These are phyloP conservation scores for Lophura nycthemera DNA, from an alignment of 2,113 vertebrate genomes.

Conservation along the genomic window DNA sequence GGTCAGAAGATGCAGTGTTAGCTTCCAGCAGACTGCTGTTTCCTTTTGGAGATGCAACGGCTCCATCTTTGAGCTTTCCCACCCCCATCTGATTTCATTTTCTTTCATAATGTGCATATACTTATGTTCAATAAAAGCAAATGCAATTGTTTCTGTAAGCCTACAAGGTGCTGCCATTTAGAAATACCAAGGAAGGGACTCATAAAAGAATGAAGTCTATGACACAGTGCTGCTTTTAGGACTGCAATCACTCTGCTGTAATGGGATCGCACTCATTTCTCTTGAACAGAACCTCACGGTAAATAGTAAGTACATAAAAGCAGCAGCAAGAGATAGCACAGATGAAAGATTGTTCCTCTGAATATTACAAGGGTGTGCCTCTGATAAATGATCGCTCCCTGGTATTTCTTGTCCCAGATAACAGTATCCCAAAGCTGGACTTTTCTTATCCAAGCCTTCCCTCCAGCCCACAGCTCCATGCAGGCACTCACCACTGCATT, in stretches of 20 bases:
- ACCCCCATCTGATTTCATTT: neutral
- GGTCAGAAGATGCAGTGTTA: neutral
- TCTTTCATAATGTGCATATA: neutral
- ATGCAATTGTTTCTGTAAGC: slow-evolving; percentile 7
- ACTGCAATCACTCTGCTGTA: neutral
- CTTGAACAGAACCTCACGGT: slow-evolving; percentile 23
- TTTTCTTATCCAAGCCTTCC: neutral
- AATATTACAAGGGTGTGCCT: slow-evolving; percentile 34
- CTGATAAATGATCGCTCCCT: slow-evolving; percentile 45
- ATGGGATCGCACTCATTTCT: neutral
- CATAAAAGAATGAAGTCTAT: slow-evolving; percentile 38
- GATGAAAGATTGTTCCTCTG: slow-evolving; percentile 52
- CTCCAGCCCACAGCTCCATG: neutral
- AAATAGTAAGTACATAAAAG: slow-evolving; percentile 47
- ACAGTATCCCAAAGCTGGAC: neutral
- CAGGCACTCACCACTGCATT: neutral
- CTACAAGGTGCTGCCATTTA: slow-evolving; percentile 4
- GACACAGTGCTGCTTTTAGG: neutral
- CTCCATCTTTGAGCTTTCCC: neutral
- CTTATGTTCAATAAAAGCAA: neutral
- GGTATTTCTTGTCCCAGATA: neutral
- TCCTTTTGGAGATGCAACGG: neutral
- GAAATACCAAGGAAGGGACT: slow-evolving; percentile 29
- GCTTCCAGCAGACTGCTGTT: neutral
- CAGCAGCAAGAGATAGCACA: slow-evolving; percentile 34